Evolutionary conservation across 2,797 vertebrate genomes (phyloP), one percentile per base, ranked within the genome.

Genomic region (Danio albolineatus): DNA sequence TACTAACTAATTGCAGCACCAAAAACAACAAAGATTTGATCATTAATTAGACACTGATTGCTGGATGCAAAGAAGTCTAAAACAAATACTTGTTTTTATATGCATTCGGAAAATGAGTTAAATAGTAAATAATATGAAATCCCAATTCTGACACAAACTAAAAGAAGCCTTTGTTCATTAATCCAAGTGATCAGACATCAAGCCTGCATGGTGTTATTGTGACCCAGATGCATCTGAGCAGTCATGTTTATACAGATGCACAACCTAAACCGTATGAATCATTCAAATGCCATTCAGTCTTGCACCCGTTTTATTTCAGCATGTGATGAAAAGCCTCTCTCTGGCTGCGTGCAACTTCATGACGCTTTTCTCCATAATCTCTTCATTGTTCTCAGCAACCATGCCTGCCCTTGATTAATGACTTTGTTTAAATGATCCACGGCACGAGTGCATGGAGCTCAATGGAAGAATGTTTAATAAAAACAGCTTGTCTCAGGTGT

Each of bases 401-500:
- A 82, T 76, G 88, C 86, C 90, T 86, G 80, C 59, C 67, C 69
- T 76, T 93, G 93, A 93, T 93, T 92, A 92, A 93, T 83, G 88
- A 88, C 89, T 90, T 85, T 85, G 88, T 92, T 87, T 84, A 84
- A 83, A 90, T 92, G 90, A 93, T 92, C 86, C 84, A 89, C 89
- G 90, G 85, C 4, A 19, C 83, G 86, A 21, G 75, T 82, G 57
- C 88, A 75, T 61, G 80, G 74, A 70, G 87, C 88, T 90, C 92
- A 92, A 93, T 92, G 87, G 90, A 88, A 92, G 90, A 91, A 90
- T 88, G 85, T 92, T 93, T 92, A 92, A 93, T 93, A 91, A 93
- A 93, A 91, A 28, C 88, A 88, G 90, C 92, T 88, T 81, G 90
- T 91, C 91, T 91, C 88, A 88, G 88, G 89, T 90, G 89, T 87